Base-by-base conservation (phyloP, 2,888 invertebrate species). In the Dryadula phaetusa region DNA sequence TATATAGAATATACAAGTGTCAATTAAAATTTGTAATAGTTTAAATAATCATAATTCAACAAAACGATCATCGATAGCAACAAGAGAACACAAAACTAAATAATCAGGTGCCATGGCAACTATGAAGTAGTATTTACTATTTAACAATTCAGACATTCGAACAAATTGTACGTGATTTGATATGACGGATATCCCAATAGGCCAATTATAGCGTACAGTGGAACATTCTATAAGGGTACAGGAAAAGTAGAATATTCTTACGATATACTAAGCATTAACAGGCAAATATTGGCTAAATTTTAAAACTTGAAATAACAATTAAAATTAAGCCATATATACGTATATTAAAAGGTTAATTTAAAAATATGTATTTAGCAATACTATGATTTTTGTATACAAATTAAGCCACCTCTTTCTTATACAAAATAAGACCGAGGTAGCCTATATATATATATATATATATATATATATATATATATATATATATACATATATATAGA, bases 81-180 rank as follows among this genome's bases (percentile, higher is more conserved):
- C 22, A 40, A 56, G 14, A n/a, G 8, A 49, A 0, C 25, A 3
- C 4, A 22, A n/a, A 28, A 14, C 44, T 49, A 32, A 42, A 28
- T 14, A 62, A 32, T n/a, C 25, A 40, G 40, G 22, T 56, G 40
- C 3, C 40, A 40, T 56, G 22, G n/a, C 37, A 37, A 37, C 40
- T 10, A 40, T 14, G n/a, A 40, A 56, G n/a, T 40, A 56, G n/a
- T 25, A 25, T 49, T 37, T 37, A 12, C 37, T 37, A 37, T 37
- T 40, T 56, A 37, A 22, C 22, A 14, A 40, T 40, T 37, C 18
- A 54, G 22, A 20, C 37, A 22, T 40, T 22, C 40, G 22, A 22
- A 56, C 56, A 40, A 40, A 40, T n/a, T 56, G 25, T 56, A 56
- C 56, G 40, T 56, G 56, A 56, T n/a, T n/a, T n/a, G 56, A 56